Conservation (phyloP, 2,797 vertebrate species). For the Hyperoplus immaculatus region DNA sequence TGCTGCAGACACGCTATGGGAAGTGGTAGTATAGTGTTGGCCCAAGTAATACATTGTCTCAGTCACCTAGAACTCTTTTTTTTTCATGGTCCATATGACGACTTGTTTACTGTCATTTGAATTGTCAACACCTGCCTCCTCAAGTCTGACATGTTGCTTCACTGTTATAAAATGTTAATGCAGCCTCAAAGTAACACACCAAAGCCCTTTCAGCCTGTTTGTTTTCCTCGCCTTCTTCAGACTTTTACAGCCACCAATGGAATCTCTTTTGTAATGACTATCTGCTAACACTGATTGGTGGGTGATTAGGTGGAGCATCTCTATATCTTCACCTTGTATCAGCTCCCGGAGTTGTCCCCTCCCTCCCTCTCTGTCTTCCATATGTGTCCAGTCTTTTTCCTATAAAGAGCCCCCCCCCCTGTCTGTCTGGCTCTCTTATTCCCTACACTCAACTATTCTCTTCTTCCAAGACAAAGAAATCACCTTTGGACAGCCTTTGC, state of each 20-base stretch:
- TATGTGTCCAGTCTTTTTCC: not conserved
- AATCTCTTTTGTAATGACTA: not conserved
- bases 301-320: not conserved
- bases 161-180: not conserved
- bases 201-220: no score
- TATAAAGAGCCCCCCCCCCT: not conserved
- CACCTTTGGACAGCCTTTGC: not conserved
- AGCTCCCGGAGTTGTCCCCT: not conserved
- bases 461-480: not conserved
- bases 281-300: not conserved
- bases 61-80: not conserved
- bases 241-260: not conserved
- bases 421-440: not conserved
- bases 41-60: not conserved
- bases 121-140: not conserved
- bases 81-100: not conserved
- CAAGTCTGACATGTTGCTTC: not conserved
- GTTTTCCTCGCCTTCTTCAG: no score
- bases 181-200: not conserved
- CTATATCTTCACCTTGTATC: not conserved
- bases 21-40: not conserved
- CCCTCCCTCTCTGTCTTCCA: not conserved
- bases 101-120: not conserved
- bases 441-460: not conserved
- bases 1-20: constrained; percentile 17